phyloP scores from a whole-genome alignment of 2,797 vertebrate genomes.

The Molossus molossus region DNA sequence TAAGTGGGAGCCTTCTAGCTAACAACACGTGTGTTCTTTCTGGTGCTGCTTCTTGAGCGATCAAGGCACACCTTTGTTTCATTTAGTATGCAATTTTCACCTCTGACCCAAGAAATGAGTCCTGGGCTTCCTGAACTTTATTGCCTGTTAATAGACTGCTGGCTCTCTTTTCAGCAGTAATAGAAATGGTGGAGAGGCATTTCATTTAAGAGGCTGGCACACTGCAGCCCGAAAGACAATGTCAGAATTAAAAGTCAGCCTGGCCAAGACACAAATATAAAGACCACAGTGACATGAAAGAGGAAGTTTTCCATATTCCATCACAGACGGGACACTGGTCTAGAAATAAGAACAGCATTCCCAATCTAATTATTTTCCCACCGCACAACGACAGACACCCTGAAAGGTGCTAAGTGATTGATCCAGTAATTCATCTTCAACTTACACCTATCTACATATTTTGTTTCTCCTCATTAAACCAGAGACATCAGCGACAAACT shows the following conservation, averaged over 20 bases:
- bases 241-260: constrained; percentile 87
- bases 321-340: constrained; percentile 84
- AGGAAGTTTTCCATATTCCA: constrained; percentile 90
- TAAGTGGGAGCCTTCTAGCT: constrained; percentile 87
- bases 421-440: constrained; percentile 91
- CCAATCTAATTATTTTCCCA: constrained; percentile 90
- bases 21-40: constrained; percentile 84
- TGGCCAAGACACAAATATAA: constrained; percentile 77
- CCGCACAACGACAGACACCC: constrained; percentile 87
- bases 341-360: constrained; percentile 86
- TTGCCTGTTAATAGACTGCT: constrained; percentile 94
- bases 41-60: constrained; percentile 89
- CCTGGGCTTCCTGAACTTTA: constrained; percentile 94
- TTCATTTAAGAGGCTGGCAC: constrained; percentile 92
- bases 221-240: constrained; percentile 90
- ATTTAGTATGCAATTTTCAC: constrained; percentile 92
- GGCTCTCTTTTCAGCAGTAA: constrained; percentile 92
- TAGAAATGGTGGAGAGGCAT: constrained; percentile 91
- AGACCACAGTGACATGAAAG: constrained; percentile 80
- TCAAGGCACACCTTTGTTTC: constrained; percentile 93
- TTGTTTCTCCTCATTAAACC: constrained; percentile 89
- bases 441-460: constrained; percentile 90
- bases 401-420: constrained; percentile 90
- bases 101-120: constrained; percentile 93
- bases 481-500: constrained; percentile 89